These are phyloP conservation scores for Rhagonycha lutea DNA, from an alignment of 2,888 invertebrate genomes.

Conservation along the genomic window DNA sequence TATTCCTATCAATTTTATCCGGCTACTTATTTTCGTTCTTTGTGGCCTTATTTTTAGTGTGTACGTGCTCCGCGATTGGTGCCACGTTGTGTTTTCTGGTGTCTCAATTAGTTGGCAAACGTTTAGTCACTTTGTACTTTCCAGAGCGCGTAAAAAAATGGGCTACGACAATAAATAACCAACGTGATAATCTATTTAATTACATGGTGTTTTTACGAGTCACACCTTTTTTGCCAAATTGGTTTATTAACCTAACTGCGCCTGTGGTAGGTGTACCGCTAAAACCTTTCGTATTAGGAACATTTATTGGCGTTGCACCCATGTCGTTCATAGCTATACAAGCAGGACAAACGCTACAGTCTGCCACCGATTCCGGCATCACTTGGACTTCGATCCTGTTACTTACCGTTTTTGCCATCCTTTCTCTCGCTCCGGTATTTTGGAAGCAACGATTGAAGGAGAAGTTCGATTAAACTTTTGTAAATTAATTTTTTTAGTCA, in stretches of 20 bases:
- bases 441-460: slow-evolving; percentile 78
- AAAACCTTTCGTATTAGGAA: slow-evolving; percentile 90
- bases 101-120: slow-evolving; percentile 87
- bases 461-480: slow-evolving; percentile 69
- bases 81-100: slow-evolving; percentile 94
- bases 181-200: slow-evolving; percentile 87
- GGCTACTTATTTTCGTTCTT: slow-evolving; percentile 96
- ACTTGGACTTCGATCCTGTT: slow-evolving; percentile 85
- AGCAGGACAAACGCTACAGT: slow-evolving; percentile 95
- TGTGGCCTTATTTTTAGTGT: slow-evolving; percentile 84
- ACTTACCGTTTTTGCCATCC: slow-evolving; percentile 75
- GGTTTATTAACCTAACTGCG: slow-evolving; percentile 97
- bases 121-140: slow-evolving; percentile 83
- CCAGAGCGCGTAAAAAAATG: slow-evolving; percentile 86
- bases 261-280: slow-evolving; percentile 97
- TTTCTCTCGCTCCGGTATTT: slow-evolving; percentile 87
- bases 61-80: slow-evolving; percentile 93
- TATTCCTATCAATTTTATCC: slow-evolving; percentile 94
- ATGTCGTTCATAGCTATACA: slow-evolving; percentile 97
- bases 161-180: slow-evolving; percentile 82
- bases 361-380: slow-evolving; percentile 84
- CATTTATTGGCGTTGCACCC: slow-evolving; percentile 95
- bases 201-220: slow-evolving; percentile 97
- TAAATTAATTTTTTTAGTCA: slow-evolving; percentile 37
- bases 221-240: slow-evolving; percentile 97